A percentile compares a stretch with the other conserved stretches of the same genome.
These are phyloP conservation scores for Rhopalosiphum maidis DNA, from an alignment of 1,140 invertebrate species.

Conservation along the genomic window DNA sequence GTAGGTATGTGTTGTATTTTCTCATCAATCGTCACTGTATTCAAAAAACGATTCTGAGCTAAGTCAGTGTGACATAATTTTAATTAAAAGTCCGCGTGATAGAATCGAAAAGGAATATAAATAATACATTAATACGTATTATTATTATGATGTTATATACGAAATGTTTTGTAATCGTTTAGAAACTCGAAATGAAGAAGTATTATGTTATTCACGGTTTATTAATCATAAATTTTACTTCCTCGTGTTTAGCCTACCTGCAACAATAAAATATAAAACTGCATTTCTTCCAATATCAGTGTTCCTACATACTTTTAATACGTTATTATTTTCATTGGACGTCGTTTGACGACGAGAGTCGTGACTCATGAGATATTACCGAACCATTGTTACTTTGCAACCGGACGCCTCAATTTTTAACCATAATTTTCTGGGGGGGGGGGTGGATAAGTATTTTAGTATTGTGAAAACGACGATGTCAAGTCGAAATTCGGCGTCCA, in stretches of 20 bases:
- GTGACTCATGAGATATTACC: background rate
- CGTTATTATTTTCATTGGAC: background rate
- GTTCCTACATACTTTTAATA: background rate
- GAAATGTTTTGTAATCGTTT: background rate
- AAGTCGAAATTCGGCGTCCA: background rate
- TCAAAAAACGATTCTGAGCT: background rate
- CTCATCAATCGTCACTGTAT: background rate
- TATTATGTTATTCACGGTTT: background rate
- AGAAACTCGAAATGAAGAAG: background rate
- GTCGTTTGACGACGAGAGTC: background rate
- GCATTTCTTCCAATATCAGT: background rate
- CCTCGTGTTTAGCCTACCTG: background rate
- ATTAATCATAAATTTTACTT: background rate
- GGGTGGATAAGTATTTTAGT: no score
- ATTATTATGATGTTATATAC: background rate
- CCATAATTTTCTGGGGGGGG: no score
- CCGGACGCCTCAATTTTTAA: no score
- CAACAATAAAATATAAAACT: background rate
- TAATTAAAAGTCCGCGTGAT: background rate
- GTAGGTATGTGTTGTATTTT: background rate
- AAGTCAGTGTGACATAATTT: background rate
- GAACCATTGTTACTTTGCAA: background rate
- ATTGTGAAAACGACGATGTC: background rate
- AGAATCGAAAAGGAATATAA: background rate
- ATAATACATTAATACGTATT: background rate